Evolutionary conservation across 2,888 invertebrate genomes (phyloP).

Genomic region (Cryptocheilus praepositus): DNA sequence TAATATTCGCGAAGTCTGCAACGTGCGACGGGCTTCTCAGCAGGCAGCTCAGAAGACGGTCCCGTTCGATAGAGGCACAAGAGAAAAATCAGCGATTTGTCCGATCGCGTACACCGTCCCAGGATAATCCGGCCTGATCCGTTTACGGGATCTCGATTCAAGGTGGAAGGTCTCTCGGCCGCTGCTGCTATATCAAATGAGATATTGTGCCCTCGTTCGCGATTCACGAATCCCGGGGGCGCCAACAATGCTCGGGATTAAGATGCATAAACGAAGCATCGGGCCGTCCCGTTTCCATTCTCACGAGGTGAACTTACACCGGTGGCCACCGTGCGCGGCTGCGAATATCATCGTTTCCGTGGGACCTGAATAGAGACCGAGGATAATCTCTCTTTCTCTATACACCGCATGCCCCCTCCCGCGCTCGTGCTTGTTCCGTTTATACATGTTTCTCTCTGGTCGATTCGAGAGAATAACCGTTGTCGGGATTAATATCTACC

Average conservation of each 20-base stretch:
- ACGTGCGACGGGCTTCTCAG: too few species aligned
- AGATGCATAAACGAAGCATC: constrained; percentile 50
- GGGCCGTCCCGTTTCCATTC: constrained; percentile 30
- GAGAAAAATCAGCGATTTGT: background rate
- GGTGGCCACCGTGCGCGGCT: background rate
- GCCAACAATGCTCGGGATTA: constrained; percentile 52
- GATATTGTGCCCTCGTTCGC: constrained; percentile 40
- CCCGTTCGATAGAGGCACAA: too few species aligned
- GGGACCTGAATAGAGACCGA: constrained; percentile 14
- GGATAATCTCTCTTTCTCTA: constrained; percentile 26
- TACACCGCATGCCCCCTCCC: too few species aligned
- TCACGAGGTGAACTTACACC: constrained; percentile 32
- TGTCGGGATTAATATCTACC: background rate
- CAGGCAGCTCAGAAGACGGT: too few species aligned
- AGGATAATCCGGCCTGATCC: constrained; percentile 48
- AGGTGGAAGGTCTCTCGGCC: constrained; percentile 14
- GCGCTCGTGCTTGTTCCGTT: too few species aligned
- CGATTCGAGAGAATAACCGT: too few species aligned
- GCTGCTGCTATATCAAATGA: too few species aligned
- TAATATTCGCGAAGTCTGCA: too few species aligned
- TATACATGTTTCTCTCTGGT: too few species aligned
- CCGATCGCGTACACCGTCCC: constrained; percentile 19
- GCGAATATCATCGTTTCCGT: constrained; percentile 9
- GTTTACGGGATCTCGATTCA: constrained; percentile 44
- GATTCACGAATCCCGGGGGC: constrained; percentile 44